These are phyloP conservation scores for Denticeps clupeoides DNA, from an alignment of 2,797 vertebrate species.

Conservation along the genomic window DNA sequence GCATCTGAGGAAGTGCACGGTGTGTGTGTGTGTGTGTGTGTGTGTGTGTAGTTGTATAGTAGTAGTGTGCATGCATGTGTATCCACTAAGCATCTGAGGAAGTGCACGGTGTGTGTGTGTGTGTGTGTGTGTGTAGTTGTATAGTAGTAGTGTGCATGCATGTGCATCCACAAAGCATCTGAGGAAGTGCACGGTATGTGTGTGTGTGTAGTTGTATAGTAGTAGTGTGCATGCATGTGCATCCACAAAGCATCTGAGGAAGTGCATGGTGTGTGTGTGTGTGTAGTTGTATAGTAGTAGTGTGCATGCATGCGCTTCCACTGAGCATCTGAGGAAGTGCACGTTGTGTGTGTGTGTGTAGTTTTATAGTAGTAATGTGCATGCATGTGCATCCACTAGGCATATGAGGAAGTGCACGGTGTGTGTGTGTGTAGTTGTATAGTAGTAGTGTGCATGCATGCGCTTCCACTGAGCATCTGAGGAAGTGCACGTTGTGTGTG, in stretches of 20 bases:
- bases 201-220: conserved; percentile 22
- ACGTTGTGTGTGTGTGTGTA: conserved; percentile 22
- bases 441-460: conserved; percentile 1
- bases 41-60: background rate
- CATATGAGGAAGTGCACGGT: too few species aligned
- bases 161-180: conserved; percentile 39
- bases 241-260: too few species aligned
- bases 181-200: conserved; percentile 17
- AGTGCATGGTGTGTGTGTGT: conserved; percentile 36
- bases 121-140: conserved; percentile 49
- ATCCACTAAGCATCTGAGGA: background rate
- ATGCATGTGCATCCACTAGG: too few species aligned
- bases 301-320: conserved; percentile 46
- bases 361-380: conserved; percentile 33
- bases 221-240: conserved; percentile 34
- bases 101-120: conserved; percentile 24
- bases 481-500: conserved; percentile 23
- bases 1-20: too few species aligned
- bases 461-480: background rate
- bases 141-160: conserved; percentile 28
- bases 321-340: background rate
- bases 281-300: conserved; percentile 25
- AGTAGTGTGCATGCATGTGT: conserved; percentile 3
- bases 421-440: background rate
- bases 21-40: conserved; percentile 25